Percentiles rank a stretch among this genome's conserved stretches.
Conservation (phyloP, 2,797 vertebrate genomes). For the Rhinogobio ventralis region DNA sequence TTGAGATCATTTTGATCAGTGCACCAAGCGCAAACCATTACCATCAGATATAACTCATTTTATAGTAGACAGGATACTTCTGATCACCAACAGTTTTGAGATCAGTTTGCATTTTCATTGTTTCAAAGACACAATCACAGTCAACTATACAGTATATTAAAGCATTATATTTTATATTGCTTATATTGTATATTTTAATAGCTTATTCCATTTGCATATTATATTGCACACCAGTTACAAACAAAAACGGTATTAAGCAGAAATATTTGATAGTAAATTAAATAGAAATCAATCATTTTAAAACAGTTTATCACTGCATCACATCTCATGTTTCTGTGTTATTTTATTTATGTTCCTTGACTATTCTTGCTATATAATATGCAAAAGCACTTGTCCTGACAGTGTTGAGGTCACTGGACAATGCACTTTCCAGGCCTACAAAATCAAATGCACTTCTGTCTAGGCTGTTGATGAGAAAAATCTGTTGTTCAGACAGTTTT, state of each 20-base stretch:
- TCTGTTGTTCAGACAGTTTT: conserved; percentile 25
- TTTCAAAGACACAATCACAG: background rate
- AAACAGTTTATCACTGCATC: background rate
- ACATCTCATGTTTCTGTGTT: conserved; percentile 17
- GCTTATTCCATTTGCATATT: background rate
- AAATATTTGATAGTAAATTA: background rate
- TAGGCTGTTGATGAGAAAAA: conserved; percentile 56
- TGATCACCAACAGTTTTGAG: background rate
- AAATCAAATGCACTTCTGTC: conserved; percentile 53
- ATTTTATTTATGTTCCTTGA: conserved; percentile 13
- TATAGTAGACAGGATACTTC: background rate
- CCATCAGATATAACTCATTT: background rate
- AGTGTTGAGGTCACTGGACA: conserved; percentile 48
- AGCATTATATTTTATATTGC: too few species aligned
- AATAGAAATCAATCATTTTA: background rate
- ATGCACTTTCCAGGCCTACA: conserved; percentile 50
- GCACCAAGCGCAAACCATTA: too few species aligned
- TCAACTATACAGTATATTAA: background rate
- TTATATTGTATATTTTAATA: too few species aligned
- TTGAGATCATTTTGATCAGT: background rate
- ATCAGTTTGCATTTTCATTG: background rate
- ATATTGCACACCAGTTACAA: background rate
- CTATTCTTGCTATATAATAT: conserved; percentile 41
- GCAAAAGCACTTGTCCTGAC: conserved; percentile 55
- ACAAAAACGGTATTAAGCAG: background rate